These are phyloP conservation scores for Yponomeuta sedellus DNA, from an alignment of 2,888 invertebrate species.

Conservation along the genomic window DNA sequence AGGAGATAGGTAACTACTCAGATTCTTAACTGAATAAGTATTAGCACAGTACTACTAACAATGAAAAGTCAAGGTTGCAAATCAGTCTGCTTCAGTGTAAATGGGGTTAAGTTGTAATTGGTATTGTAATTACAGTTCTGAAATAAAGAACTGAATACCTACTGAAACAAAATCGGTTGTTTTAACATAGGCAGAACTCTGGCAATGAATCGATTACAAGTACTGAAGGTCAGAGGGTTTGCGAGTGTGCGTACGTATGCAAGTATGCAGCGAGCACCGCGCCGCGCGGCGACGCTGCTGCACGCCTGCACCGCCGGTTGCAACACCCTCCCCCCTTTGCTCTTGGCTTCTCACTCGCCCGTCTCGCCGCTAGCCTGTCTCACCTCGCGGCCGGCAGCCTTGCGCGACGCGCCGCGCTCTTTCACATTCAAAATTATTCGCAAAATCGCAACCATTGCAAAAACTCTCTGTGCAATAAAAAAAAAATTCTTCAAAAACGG, in stretches of 20 bases:
- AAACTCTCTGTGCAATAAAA: slow-evolving; percentile 74
- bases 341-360: slow-evolving; percentile 73
- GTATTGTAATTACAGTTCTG: not conserved
- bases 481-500: slow-evolving; percentile 51
- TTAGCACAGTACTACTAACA: too few relatives aligned
- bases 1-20: too few relatives aligned
- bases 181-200: slow-evolving; percentile 43
- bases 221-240: slow-evolving; percentile 71
- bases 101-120: not conserved
- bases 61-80: not conserved
- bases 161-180: slow-evolving; percentile 21
- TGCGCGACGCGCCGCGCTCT: slow-evolving; percentile 77
- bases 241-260: slow-evolving; percentile 69
- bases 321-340: slow-evolving; percentile 76
- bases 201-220: slow-evolving; percentile 66
- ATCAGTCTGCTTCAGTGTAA: not conserved
- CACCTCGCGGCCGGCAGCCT: slow-evolving; percentile 77
- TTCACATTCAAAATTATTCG: slow-evolving; percentile 76
- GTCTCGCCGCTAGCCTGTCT: slow-evolving; percentile 76
- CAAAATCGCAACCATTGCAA: slow-evolving; percentile 75
- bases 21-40: too few relatives aligned
- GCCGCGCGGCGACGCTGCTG: slow-evolving; percentile 74
- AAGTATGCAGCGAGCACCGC: slow-evolving; percentile 70
- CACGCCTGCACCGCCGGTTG: slow-evolving; percentile 74
- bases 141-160: not conserved